Evolutionary conservation across 2,888 invertebrate genomes (phyloP).

Genomic region (Phytoseiulus persimilis): DNA sequence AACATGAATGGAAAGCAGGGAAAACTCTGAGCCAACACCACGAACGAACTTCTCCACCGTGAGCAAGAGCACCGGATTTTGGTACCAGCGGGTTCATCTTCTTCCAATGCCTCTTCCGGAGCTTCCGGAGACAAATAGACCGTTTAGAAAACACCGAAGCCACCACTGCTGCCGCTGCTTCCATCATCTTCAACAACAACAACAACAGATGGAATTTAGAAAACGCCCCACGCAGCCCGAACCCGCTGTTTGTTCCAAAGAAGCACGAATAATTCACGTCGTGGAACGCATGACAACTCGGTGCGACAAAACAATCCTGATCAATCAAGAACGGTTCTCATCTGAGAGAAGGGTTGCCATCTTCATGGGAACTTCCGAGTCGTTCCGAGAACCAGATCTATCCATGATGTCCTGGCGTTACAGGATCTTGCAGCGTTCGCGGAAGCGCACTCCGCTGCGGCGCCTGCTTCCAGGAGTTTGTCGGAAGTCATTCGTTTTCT

Average conservation of each 20-base stretch:
- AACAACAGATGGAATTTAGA: slow-evolving; percentile 5
- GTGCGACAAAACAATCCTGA: neutral
- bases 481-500: no score
- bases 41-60: neutral
- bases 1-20: neutral
- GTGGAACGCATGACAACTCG: neutral
- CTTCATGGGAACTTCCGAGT: neutral
- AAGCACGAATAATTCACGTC: neutral
- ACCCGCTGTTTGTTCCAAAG: neutral
- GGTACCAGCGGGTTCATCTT: neutral
- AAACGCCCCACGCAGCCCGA: neutral
- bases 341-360: neutral
- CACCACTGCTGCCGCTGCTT: neutral
- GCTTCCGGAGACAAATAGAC: slow-evolving; percentile 5
- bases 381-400: neutral
- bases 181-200: neutral
- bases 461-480: no score
- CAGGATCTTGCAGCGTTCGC: neutral
- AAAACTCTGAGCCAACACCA: neutral
- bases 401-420: no score
- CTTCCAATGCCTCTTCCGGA: neutral
- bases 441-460: neutral
- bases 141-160: neutral
- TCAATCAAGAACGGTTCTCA: neutral
- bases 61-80: neutral